Base-by-base conservation (phyloP, 1,140 invertebrate species). In the Lanistes nyassanus region DNA sequence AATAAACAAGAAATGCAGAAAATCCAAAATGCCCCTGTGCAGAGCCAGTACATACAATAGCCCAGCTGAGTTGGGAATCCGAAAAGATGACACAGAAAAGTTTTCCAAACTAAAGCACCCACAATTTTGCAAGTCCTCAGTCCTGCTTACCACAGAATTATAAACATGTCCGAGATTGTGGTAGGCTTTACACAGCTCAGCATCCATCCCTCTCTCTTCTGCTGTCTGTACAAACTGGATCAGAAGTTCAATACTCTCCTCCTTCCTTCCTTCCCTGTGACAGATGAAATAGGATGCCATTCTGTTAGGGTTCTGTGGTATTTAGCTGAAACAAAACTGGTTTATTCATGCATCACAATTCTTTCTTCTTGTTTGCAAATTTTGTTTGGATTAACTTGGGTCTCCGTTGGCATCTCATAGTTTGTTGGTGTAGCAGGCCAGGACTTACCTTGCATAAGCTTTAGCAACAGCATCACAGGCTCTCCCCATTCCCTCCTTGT, bases 381-480 rank as follows among this genome's bases (percentile, higher is more conserved):
- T 29, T 7, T 23, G 23, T 29, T 26, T 37, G 23, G 31, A 6
- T 26, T 21, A 70, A 19, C 23, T 60, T 60, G 6, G 23, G 1
- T 60, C 9, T 60, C 31, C 23, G 9, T 60, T 60, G 9, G 6
- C 58, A 11, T 34, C 3, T 29, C 53, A 13, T n/a, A 13, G n/a
- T 55, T 55, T n/a, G 26, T 51, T n/a, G 4, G 23, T 6, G 23
- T 51, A 4, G 19, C 34, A 26, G 9, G 37, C 4, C 31, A 23
- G 55, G 37, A 76, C 62, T 51, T 80, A 88, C 88, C 82, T 86
- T 67, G 84, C 82, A 80, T 85, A 88, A 53, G 86, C 81, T 69
- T 87, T 86, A 19, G 88, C 87, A 73, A 89, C 86, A 64, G 87
- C 87, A 82, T 89, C 86, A 82, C 87, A 88, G 26, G 87, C 88